Conservation (phyloP, 2,797 vertebrate species). For the Acanthurus tractus region DNA sequence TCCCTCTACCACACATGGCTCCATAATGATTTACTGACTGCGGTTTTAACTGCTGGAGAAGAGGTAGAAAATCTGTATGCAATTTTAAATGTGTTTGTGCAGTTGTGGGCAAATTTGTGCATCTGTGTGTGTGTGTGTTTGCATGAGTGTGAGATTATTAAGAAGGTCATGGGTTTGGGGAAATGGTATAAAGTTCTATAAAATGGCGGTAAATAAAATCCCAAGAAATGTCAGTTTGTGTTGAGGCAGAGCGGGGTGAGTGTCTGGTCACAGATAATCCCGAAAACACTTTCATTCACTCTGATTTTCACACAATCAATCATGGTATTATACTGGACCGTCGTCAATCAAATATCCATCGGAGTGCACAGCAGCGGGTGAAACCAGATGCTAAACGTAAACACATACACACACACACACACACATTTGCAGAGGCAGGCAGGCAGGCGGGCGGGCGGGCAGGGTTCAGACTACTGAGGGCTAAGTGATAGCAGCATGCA, state of each 20-base stretch:
- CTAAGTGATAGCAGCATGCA: conserved; percentile 90
- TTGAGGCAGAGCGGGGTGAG: conserved; percentile 58
- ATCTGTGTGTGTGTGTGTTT: conserved; percentile 22
- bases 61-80: conserved; percentile 44
- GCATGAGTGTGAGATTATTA: conserved; percentile 28
- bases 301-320: conserved; percentile 72
- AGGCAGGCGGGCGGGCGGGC: conserved; percentile 30
- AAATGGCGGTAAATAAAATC: conserved; percentile 62
- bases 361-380: conserved; percentile 40
- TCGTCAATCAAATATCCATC: conserved; percentile 64
- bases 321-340: conserved; percentile 51
- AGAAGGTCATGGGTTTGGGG: conserved; percentile 45
- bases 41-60: conserved; percentile 11
- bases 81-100: conserved; percentile 28
- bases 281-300: conserved; percentile 62
- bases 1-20: conserved; percentile 53
- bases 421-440: conserved; percentile 17
- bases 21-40: conserved; percentile 51
- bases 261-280: conserved; percentile 71
- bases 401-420: conserved; percentile 10
- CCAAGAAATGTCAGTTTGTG: conserved; percentile 58
- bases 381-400: conserved; percentile 64
- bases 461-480: conserved; percentile 70
- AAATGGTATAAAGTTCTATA: conserved; percentile 51
- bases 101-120: conserved; percentile 24